Percentiles rank a stretch among this genome's conserved stretches.
phyloP scores from a whole-genome alignment of 1,140 invertebrate species.

The Tenebrio molitor region DNA sequence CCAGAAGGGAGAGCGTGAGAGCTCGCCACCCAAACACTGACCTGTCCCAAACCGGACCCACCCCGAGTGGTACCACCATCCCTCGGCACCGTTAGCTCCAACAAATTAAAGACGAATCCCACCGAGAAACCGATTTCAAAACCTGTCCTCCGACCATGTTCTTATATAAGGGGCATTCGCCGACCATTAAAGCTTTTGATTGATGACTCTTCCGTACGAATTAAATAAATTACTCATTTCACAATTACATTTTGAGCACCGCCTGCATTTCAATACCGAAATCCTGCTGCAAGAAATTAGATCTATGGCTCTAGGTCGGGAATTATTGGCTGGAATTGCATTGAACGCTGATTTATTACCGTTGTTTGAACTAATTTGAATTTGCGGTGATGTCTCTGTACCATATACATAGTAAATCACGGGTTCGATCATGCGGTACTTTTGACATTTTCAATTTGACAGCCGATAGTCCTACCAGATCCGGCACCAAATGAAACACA shows the following conservation, averaged over 20 bases:
- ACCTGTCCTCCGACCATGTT: slow-evolving; percentile 36
- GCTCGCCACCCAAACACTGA: slow-evolving; percentile 29
- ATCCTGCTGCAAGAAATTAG: slow-evolving; percentile 16
- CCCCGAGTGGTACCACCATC: slow-evolving; percentile 9
- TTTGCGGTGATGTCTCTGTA: slow-evolving; percentile 29
- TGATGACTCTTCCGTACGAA: slow-evolving; percentile 35
- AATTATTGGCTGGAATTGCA: slow-evolving; percentile 22
- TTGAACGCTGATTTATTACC: slow-evolving; percentile 12
- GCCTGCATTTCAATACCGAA: slow-evolving; percentile 25
- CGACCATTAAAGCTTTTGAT: slow-evolving; percentile 39
- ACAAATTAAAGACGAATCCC: slow-evolving; percentile 37
- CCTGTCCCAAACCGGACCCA: slow-evolving; percentile 34
- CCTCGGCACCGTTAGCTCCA: slow-evolving; percentile 19
- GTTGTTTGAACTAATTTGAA: slow-evolving; percentile 23
- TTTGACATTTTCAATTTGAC: too few species aligned
- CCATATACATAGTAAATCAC: slow-evolving; percentile 27
- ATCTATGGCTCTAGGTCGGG: slow-evolving; percentile 23
- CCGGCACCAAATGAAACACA: too few species aligned
- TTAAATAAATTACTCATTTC: slow-evolving; percentile 41
- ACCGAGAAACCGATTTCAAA: slow-evolving; percentile 37
- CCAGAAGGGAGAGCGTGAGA: too few species aligned
- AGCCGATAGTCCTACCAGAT: too few species aligned
- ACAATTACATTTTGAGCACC: slow-evolving; percentile 24
- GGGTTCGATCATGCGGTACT: slow-evolving; percentile 15
- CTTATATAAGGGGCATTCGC: slow-evolving; percentile 37